Conservation (phyloP, 2,888 invertebrate genomes). For the Pogonocherus hispidulus region DNA sequence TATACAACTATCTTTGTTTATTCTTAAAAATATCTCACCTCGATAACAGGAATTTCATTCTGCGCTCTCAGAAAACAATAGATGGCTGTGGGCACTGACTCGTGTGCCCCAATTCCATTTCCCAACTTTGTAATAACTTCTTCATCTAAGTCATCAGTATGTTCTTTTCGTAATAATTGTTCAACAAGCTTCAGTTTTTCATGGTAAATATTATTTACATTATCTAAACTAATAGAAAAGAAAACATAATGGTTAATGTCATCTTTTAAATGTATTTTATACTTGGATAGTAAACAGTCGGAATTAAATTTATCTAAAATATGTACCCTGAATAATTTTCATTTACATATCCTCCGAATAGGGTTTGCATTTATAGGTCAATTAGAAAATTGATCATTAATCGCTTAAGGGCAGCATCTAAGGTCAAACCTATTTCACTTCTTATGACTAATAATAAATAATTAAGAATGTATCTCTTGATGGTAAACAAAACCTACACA, state of each 20-base stretch:
- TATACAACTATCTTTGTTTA: no score
- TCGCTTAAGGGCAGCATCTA: no score
- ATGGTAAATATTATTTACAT: slow-evolving; percentile 68
- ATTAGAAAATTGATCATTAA: no score
- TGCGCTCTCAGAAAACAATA: slow-evolving; percentile 76
- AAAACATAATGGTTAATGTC: no score
- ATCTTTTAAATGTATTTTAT: not conserved
- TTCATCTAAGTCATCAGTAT: slow-evolving; percentile 63
- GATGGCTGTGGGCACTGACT: slow-evolving; percentile 81
- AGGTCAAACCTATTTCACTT: no score
- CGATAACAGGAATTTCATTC: slow-evolving; percentile 69
- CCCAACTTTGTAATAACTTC: slow-evolving; percentile 73
- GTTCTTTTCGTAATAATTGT: slow-evolving; percentile 67
- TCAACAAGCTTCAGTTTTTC: slow-evolving; percentile 71
- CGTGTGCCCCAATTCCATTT: slow-evolving; percentile 75
- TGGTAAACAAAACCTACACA: no score
- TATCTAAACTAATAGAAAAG: slow-evolving; percentile 4
- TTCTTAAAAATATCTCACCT: slow-evolving; percentile 64
- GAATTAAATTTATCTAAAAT: no score
- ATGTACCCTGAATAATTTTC: no score
- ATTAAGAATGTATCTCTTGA: no score
- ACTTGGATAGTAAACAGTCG: not conserved
- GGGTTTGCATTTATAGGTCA: no score
- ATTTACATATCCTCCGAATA: no score
- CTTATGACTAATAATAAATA: no score